These are phyloP conservation scores for Corydoras sp. DNA, from an alignment of 2,113 vertebrate genomes.

Conservation along the genomic window DNA sequence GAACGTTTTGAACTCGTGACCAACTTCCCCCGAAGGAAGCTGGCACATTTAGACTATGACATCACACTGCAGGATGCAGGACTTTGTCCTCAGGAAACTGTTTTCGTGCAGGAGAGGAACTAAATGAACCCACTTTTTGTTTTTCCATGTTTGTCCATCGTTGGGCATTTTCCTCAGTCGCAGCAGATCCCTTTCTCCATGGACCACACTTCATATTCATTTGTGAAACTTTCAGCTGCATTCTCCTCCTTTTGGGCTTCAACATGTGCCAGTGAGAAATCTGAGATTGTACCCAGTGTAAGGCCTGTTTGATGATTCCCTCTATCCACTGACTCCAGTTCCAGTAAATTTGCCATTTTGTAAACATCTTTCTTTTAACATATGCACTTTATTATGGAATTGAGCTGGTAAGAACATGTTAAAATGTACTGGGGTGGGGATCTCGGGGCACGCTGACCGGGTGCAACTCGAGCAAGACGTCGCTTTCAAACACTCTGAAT, in stretches of 20 bases:
- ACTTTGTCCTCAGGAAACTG: constrained; percentile 98
- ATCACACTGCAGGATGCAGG: constrained; percentile 96
- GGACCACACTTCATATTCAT: constrained; percentile 41
- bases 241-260: constrained; percentile 13
- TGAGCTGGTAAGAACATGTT: too few species aligned
- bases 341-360: too few species aligned
- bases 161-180: constrained; percentile 35
- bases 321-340: neutral
- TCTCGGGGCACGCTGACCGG: too few species aligned
- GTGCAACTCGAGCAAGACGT: too few species aligned
- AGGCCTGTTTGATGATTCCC: neutral
- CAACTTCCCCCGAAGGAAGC: constrained; percentile 95
- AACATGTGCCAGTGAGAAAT: too few species aligned
- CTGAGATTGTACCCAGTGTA: too few species aligned
- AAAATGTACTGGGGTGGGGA: too few species aligned
- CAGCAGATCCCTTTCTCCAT: constrained; percentile 19
- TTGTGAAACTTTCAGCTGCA: constrained; percentile 30
- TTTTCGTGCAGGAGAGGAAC: constrained; percentile 99
- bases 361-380: too few species aligned
- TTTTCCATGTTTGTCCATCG: constrained; percentile 51
- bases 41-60: constrained; percentile 98
- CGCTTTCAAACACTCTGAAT: too few species aligned
- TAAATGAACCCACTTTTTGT: constrained; percentile 53
- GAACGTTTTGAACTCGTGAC: constrained; percentile 98
- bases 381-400: too few species aligned